Conservation (phyloP, 2,888 invertebrate genomes). For the Pollenia angustigena region DNA sequence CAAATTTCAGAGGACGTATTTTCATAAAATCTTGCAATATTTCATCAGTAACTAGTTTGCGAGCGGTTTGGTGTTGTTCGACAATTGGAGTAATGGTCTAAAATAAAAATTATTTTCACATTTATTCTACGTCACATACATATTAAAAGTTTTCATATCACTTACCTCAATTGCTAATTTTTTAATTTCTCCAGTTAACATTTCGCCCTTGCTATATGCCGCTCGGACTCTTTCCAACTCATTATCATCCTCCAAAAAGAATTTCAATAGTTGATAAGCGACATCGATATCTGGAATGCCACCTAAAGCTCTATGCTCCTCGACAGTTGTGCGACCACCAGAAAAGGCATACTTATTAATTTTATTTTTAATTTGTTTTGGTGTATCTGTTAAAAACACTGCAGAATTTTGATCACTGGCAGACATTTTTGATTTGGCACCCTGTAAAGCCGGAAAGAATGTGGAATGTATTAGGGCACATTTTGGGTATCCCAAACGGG, state of each 20-base stretch:
- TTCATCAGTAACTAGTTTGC: slow-evolving; percentile 93
- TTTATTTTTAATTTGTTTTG: slow-evolving; percentile 98
- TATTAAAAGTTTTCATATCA: neutral
- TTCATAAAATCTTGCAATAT: slow-evolving; percentile 93
- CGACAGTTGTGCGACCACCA: slow-evolving; percentile 96
- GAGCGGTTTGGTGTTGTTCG: slow-evolving; percentile 91
- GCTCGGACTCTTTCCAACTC: slow-evolving; percentile 89
- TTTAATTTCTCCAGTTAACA: slow-evolving; percentile 98
- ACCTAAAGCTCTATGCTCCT: slow-evolving; percentile 95
- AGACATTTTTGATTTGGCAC: slow-evolving; percentile 99
- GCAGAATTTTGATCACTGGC: slow-evolving; percentile 97
- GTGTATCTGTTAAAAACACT: slow-evolving; percentile 96
- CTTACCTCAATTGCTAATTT: slow-evolving; percentile 91
- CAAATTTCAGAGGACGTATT: slow-evolving; percentile 90
- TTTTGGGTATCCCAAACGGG: slow-evolving; percentile 93
- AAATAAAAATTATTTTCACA: slow-evolving; percentile 4
- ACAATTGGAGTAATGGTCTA: slow-evolving; percentile 90
- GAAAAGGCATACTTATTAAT: slow-evolving; percentile 99
- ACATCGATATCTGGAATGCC: slow-evolving; percentile 99
- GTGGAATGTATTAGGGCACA: slow-evolving; percentile 94
- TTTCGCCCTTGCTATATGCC: slow-evolving; percentile 87
- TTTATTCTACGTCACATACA: neutral
- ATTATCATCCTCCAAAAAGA: slow-evolving; percentile 97
- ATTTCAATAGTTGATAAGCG: slow-evolving; percentile 96
- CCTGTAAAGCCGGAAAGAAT: slow-evolving; percentile 97